phyloP scores from a whole-genome alignment of 2,113 vertebrate genomes.

The Eclectus roratus region DNA sequence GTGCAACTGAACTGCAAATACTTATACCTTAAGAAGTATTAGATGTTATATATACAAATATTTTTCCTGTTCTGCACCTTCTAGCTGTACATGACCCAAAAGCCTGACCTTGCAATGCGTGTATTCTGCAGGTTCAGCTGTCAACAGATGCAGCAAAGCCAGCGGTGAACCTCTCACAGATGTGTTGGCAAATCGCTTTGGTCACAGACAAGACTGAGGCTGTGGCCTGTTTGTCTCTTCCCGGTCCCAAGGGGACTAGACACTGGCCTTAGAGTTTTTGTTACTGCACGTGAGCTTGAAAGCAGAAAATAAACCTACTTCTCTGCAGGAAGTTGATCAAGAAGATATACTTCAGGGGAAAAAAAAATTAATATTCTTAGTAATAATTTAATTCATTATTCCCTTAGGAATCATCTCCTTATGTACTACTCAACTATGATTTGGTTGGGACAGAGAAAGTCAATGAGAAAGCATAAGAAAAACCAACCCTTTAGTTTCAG shows the following conservation, averaged over 20 bases:
- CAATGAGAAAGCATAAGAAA: neutral
- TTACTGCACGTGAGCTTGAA: neutral
- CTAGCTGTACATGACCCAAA: neutral
- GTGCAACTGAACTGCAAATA: neutral
- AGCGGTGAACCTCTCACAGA: neutral
- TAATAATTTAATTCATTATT: neutral
- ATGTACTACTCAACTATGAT: neutral
- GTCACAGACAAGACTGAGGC: neutral
- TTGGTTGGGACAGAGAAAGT: neutral
- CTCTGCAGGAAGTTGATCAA: neutral
- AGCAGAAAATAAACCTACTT: neutral
- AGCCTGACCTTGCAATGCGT: neutral
- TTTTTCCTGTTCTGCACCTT: neutral
- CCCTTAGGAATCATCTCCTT: neutral
- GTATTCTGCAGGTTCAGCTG: rapidly evolving
- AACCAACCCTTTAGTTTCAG: neutral
- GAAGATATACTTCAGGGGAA: neutral
- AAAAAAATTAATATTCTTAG: neutral
- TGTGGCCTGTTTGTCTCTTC: neutral
- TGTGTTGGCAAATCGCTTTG: neutral
- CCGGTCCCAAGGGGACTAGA: neutral
- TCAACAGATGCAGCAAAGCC: neutral
- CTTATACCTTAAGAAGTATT: neutral
- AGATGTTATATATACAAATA: neutral
- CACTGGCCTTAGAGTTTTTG: neutral